Evolutionary conservation across 35 echinoderm and acorn worm genomes (phyloP), one percentile per base, ranked within the genome.

Genomic region (Apostichopus californicus): DNA sequence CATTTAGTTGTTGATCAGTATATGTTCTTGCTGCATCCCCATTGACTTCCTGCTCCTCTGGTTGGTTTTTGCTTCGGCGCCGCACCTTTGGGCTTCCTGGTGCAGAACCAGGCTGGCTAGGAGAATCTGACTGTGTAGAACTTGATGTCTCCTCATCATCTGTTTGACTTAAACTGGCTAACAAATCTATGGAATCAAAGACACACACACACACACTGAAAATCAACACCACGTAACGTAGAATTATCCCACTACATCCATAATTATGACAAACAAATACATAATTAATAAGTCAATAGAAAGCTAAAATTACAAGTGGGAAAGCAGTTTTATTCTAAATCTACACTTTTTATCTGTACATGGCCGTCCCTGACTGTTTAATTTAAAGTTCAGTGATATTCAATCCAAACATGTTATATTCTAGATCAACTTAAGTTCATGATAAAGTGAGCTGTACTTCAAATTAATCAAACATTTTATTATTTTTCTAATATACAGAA

Each of bases 1-100:
- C 95, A 66, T 88, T 91, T 53, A 80, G 73, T 83, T 97, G 95
- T 80, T 97, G 93, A 55, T 88, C 84, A 66, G 95, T 97, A 21
- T 97, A 97, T 60, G 81, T 90, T 75, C 70, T 90, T 22, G 87
- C 57, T 24, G 61, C 91, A 79, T 83, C 93, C 8, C 95, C 95
- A 87, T 97, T 97, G 8, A 83, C 68, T 59, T 80, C 24, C 68
- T 90, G 77, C 34, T 91, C 46, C 26, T 85, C 93, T 61, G 94
- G 89, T 54, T 46, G 34, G 34, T 46, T 2, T 46, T 11, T 77
- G 55, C 78, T 73, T 28, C 95, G 77, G 77, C 90, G 92, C 28
- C 93, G 91, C 4, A 77, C 9, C 20, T 28, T 78, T 5, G 93
- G 93, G 63, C 86, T 89, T 73, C 86, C 86, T 52, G 86, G 86